Evolutionary conservation across 2,113 vertebrate species (phyloP).

Genomic region (Nibea albiflora): DNA sequence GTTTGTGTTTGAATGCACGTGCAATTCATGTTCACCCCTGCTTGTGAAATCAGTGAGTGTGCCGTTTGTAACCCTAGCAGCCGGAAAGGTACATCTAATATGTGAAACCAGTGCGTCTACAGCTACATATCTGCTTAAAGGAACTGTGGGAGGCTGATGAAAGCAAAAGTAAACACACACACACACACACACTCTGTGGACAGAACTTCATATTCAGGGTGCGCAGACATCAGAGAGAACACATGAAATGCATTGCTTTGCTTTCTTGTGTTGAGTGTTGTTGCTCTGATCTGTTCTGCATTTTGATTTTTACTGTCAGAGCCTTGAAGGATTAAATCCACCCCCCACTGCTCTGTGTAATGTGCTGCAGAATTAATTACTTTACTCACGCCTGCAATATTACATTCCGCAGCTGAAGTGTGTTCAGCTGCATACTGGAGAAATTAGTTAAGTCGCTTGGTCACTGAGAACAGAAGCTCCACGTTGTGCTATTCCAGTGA

Average conservation of each 20-base stretch:
- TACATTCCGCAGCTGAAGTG: not conserved
- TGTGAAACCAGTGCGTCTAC: too few relatives aligned
- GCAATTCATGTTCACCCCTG: not conserved
- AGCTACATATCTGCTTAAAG: too few relatives aligned
- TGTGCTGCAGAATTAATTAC: not conserved
- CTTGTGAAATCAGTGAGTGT: conserved; percentile 5
- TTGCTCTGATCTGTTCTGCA: not conserved
- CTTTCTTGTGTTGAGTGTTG: not conserved
- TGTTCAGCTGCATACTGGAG: conserved; percentile 2
- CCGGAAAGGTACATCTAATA: not conserved
- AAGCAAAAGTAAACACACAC: too few relatives aligned
- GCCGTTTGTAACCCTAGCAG: not conserved
- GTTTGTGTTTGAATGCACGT: not conserved
- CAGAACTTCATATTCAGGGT: too few relatives aligned
- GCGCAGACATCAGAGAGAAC: not conserved
- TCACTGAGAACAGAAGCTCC: not conserved
- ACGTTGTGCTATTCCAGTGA: not conserved
- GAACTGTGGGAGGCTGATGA: too few relatives aligned
- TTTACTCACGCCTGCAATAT: not conserved
- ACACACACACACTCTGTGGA: too few relatives aligned
- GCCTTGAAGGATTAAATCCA: not conserved
- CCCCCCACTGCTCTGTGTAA: not conserved
- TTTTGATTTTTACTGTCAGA: not conserved
- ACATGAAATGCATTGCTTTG: not conserved
- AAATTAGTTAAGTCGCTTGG: not conserved